phyloP scores from a whole-genome alignment of 2,888 invertebrate genomes.

The Phoenoteleia sp. region DNA sequence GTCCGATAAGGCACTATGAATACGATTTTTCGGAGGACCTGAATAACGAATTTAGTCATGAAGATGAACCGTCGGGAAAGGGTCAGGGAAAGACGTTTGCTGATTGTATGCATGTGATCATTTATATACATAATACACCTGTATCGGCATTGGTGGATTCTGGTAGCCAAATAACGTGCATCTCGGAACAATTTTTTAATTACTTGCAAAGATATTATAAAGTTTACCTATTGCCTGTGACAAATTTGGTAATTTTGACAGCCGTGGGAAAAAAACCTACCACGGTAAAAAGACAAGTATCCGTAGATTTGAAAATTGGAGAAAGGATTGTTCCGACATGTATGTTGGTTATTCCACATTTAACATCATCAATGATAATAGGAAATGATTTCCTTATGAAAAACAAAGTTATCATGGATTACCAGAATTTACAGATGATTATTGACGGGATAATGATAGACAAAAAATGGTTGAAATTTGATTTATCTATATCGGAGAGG shows the following conservation, averaged over 20 bases:
- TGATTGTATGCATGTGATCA: slow-evolving; percentile 15
- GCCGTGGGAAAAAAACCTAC: not conserved
- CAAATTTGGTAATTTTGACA: slow-evolving; percentile 7
- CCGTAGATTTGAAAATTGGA: not conserved
- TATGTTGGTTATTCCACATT: not conserved
- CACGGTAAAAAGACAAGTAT: not conserved
- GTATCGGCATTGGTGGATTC: slow-evolving; percentile 18
- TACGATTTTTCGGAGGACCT: slow-evolving; percentile 45
- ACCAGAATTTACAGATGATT: not conserved
- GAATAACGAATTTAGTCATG: not conserved
- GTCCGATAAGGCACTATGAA: slow-evolving; percentile 10
- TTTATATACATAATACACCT: not conserved
- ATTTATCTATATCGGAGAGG: not conserved
- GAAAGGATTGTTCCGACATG: not conserved
- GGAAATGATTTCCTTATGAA: slow-evolving; percentile 18
- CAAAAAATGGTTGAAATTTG: not conserved
- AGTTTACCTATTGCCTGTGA: not conserved
- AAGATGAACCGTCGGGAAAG: not conserved
- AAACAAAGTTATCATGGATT: not conserved
- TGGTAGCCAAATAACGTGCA: slow-evolving; percentile 24
- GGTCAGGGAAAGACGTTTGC: slow-evolving; percentile 4
- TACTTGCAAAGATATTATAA: slow-evolving; percentile 8
- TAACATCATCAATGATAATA: not conserved
- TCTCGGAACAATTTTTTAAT: slow-evolving; percentile 27
- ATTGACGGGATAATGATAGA: not conserved